A percentile compares a stretch with the other conserved stretches of the same genome.
These are phyloP conservation scores for Siderastrea radians DNA, from an alignment of 92 coral and sea anemone genomes.

Conservation along the genomic window DNA sequence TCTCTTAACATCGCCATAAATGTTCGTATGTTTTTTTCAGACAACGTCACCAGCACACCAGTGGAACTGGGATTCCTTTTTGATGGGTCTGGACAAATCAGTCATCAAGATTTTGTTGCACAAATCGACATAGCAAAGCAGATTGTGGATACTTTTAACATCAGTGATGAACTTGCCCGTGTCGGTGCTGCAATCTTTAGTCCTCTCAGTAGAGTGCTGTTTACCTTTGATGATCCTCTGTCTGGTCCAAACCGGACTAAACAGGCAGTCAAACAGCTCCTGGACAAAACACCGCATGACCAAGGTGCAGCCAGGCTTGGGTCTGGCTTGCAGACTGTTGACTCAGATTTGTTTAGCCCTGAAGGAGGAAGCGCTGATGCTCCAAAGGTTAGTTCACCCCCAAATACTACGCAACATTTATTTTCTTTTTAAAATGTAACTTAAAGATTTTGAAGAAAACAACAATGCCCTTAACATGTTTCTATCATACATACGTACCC, in stretches of 20 bases:
- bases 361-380: constrained; percentile 52
- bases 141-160: constrained; percentile 52
- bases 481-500: no score
- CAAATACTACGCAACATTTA: background rate
- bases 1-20: no score
- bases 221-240: constrained; percentile 66
- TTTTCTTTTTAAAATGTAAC: background rate
- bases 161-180: constrained; percentile 61
- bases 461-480: no score
- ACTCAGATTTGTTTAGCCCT: constrained; percentile 51
- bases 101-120: constrained; percentile 41
- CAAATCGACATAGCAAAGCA: constrained; percentile 65
- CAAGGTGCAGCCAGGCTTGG: constrained; percentile 69
- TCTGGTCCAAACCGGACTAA: constrained; percentile 42
- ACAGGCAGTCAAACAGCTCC: constrained; percentile 61
- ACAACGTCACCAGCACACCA: constrained; percentile 8
- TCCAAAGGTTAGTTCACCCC: constrained; percentile 17
- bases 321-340: constrained; percentile 55
- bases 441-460: no score
- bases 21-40: background rate
- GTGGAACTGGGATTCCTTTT: constrained; percentile 80
- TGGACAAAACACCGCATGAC: constrained; percentile 63
- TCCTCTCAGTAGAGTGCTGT: constrained; percentile 34
- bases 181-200: constrained; percentile 76
- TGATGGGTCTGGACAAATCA: constrained; percentile 73